Base-by-base conservation (phyloP, 2,888 invertebrate genomes). In the Protophormia terraenovae region DNA sequence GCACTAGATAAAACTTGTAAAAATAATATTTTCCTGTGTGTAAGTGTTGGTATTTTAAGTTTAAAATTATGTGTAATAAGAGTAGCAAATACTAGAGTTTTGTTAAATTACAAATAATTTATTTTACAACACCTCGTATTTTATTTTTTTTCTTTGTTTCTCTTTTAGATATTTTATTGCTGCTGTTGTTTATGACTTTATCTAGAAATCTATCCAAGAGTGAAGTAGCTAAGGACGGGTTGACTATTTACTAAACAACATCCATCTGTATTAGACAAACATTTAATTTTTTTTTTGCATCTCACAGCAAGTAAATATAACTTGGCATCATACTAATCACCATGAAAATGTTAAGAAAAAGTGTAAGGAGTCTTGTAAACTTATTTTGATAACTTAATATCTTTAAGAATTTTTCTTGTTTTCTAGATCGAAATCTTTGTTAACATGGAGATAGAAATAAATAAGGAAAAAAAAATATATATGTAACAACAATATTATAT, bases 31-130 rank as follows among this genome's bases (percentile, higher is more conserved):
- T 50, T 4, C 3, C 29, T 16, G 16, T 47, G 6, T 19, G n/a
- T 5, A 55, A 41, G 22, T 41, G n/a, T 41, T 41, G 16, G 53
- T n/a, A 55, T 19, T 47, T 69, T 19, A 60, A 41, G 6, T 50
- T 50, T n/a, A 58, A 16, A 73, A 73, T 80, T 66, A 58, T 47
- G 80, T 73, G 73, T 80, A 66, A 67, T 73, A 73, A 66, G 71
- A 73, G 73, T 77, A 81, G 60, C 79, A 69, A 76, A 78, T 73
- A 64, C 50, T 79, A 66, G 24, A 75, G 69, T 71, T 82, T 82
- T 85, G 78, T 60, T 78, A 82, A 85, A 82, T 85, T 85, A 71
- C 73, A 82, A 82, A 82, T 79, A 79, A 85, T 82, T 85, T 79
- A 85, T 79, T 85, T 82, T 75, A 71, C 78, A 75, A 82, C 85